Base-by-base conservation (phyloP, 2,113 vertebrate genomes). In the Percina caprodes region DNA sequence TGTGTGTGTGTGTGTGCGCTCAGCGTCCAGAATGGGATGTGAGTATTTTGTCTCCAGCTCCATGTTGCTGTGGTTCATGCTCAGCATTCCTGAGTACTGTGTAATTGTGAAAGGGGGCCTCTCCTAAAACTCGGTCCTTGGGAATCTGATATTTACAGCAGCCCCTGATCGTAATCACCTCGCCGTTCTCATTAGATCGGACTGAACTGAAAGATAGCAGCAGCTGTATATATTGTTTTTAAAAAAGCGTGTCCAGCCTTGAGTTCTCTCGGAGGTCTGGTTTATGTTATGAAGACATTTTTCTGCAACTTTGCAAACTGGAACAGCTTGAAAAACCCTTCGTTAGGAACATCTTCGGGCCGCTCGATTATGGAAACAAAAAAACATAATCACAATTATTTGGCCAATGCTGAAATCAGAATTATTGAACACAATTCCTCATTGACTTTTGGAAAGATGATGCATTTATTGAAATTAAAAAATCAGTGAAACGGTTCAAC, bases 91-190 rank as follows among this genome's bases (percentile, higher is more conserved):
- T 93, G 87, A 88, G 92, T 87, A 87, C 91, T 90, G 90, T 91
- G 91, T 93, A 94, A 95, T 94, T 93, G 90, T 91, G 84, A 87
- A 42, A 42, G 39, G 88, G 90, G 93, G 90, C 93, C 93, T 92
- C 91, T 89, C 88, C 85, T 91, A 89, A 42, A 91, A 92, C 88
- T 90, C 84, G 68, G 86, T 93, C 91, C 79, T 87, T 89, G 90
- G 93, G 89, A 93, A 94, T 94, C 88, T 89, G 92, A 94, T 94
- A 94, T 94, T 93, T 92, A 90, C 91, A 86, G 92, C 92, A 92
- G 90, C 87, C 91, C 85, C 88, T 77, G 90, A 94, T 92, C 88
- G 79, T 89, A 92, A 92, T 93, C 91, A 90, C 92, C 90, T 92
- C 70, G 73, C 88, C 49, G n/a, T 77, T 93, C 86, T 93, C 89